Percentiles rank a stretch among this genome's conserved stretches.
Evolutionary conservation across 2,888 invertebrate species (phyloP).

Genomic region (Drosophila subsilvestris): DNA sequence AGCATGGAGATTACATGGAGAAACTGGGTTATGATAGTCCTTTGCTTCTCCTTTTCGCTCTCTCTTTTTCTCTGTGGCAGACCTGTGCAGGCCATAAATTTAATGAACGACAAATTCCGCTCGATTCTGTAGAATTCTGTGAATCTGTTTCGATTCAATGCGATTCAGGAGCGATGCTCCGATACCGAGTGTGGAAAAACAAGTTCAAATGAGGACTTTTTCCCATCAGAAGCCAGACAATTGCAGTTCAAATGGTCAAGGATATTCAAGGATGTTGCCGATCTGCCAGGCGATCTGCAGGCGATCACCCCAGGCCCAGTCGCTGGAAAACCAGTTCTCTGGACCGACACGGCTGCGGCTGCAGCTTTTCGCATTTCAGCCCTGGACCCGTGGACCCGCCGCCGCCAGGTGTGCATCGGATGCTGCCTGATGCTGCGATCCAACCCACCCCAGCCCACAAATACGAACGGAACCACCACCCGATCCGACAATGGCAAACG

Average conservation of each 20-base stretch:
- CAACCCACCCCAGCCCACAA: conserved; percentile 42
- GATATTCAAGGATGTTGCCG: conserved; percentile 68
- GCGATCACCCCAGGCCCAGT: conserved; percentile 40
- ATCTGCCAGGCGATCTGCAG: not conserved
- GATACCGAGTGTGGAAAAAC: conserved; percentile 37
- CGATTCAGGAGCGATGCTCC: conserved; percentile 10
- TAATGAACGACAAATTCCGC: conserved; percentile 58
- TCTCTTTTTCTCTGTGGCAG: conserved; percentile 7
- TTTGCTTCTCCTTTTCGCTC: conserved; percentile 34
- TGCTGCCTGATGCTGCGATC: conserved; percentile 60
- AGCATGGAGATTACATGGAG: conserved; percentile 17
- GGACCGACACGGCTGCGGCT: conserved; percentile 62
- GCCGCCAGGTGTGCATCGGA: conserved; percentile 67
- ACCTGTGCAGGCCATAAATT: conserved; percentile 70
- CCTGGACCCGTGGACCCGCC: not conserved
- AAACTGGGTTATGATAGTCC: conserved; percentile 17
- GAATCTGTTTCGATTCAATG: conserved; percentile 59
- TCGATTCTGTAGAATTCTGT: conserved; percentile 52
- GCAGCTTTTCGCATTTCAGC: conserved; percentile 55
- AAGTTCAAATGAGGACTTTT: conserved; percentile 61
- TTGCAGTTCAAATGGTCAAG: conserved; percentile 82
- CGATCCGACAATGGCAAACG: conserved; percentile 66
- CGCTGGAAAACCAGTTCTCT: conserved; percentile 34
- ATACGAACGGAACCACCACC: conserved; percentile 36
- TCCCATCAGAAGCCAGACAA: conserved; percentile 63